Evolutionary conservation across 2,888 invertebrate genomes (phyloP), one percentile per base, ranked within the genome.

Genomic region (Cenopis cana): DNA sequence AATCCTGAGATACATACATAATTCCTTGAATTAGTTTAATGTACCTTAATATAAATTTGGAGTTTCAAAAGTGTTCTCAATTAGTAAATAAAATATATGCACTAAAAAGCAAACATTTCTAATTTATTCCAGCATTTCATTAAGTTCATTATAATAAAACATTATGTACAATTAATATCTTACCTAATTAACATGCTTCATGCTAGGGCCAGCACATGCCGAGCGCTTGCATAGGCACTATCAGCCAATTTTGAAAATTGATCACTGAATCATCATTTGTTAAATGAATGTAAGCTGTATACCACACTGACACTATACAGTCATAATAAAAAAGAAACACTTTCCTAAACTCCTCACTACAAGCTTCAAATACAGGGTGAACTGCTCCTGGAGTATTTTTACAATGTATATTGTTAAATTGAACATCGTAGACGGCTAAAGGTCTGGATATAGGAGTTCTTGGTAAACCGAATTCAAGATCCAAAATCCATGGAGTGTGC

Each of bases 151-250:
- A 20, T 73, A 74, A 54, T 73, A 68, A 69, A 59, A 49, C 41
- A 49, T 75, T 24, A 77, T 76, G 74, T 74, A 72, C 59, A 73
- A 68, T 69, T 73, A 70, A 68, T 60, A 17, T 33, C 41, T 29
- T 57, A 68, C 46, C 62, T 54, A 56, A 10, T 41, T 59, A 55
- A 65, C 72, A 75, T 72, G 70, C 74, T 50, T 57, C 70, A 76
- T 73, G 41, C 82, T 78, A 89, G 0, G 84, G 77, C 91, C 91
- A 91, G 74, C 88, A 88, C 87, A 91, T 86, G 8, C 91, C 91
- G 41, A 87, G 80, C 2, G 74, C 69, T 65, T 87, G 85, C 88
- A 88, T 87, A 18, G 89, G 86, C 24, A 77, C 17, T 2, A 77
- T 73, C 68, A 91, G 70, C 90, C 91, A 91, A 1, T 82, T 74